Percentiles rank a stretch among this genome's conserved stretches.
Conservation (phyloP, 2,113 vertebrate species). For the Pristiophorus japonicus region DNA sequence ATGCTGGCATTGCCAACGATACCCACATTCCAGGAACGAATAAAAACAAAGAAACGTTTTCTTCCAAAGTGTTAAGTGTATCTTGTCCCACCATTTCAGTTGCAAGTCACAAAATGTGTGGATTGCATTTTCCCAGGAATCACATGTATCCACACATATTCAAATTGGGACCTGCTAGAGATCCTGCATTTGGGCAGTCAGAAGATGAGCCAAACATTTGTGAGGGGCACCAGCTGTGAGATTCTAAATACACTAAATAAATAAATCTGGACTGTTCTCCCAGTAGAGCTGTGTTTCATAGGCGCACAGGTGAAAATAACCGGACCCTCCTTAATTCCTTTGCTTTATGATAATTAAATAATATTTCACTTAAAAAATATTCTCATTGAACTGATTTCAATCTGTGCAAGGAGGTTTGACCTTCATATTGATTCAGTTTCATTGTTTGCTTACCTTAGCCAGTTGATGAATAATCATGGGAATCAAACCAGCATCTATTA, state of each 20-base stretch:
- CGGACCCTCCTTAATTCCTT: neutral
- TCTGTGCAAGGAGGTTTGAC: neutral
- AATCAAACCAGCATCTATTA: conserved; percentile 94
- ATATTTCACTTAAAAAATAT: neutral
- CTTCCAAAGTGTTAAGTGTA: no score
- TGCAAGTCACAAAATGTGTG: neutral
- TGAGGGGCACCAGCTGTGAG: neutral
- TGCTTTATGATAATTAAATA: neutral
- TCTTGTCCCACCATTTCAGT: neutral
- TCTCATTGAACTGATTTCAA: neutral
- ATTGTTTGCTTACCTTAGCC: conserved; percentile 74
- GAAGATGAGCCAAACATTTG: neutral
- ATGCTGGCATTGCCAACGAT: no score
- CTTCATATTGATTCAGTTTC: neutral
- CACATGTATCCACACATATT: neutral
- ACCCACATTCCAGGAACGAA: no score
- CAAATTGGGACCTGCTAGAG: neutral
- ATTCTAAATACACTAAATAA: neutral
- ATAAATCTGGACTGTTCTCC: neutral
- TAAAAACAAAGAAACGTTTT: no score
- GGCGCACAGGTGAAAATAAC: neutral
- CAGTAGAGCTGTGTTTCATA: neutral
- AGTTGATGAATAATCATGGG: conserved; percentile 99
- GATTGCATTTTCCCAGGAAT: neutral
- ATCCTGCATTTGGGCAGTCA: neutral